A percentile compares a stretch with the other conserved stretches of the same genome.
phyloP scores from a whole-genome alignment of 2,797 vertebrate genomes.

The Synaphobranchus kaupii region DNA sequence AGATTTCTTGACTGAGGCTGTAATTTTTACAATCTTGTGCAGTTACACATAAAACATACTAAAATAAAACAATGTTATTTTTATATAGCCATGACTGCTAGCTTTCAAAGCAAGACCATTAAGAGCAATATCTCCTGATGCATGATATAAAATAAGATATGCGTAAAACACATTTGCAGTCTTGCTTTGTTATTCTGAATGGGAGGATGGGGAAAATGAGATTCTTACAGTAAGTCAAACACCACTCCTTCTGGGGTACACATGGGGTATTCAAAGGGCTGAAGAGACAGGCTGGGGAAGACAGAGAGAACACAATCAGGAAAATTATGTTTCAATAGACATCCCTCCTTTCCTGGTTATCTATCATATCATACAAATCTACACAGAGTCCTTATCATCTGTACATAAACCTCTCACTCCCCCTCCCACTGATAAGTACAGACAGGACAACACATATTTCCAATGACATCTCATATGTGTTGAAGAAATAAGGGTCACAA shows the following conservation, averaged over 20 bases:
- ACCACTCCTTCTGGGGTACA: slow-evolving; percentile 89
- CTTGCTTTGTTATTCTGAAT: not conserved
- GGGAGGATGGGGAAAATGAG: not conserved
- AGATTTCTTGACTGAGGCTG: no score
- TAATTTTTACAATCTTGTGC: not conserved
- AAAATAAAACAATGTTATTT: not conserved
- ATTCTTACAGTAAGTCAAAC: slow-evolving; percentile 94
- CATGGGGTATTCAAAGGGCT: slow-evolving; percentile 94
- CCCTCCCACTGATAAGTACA: not conserved
- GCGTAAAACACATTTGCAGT: not conserved
- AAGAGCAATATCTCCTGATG: not conserved
- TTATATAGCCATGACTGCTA: not conserved
- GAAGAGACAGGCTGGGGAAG: slow-evolving; percentile 85
- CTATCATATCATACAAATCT: not conserved
- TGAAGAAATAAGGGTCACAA: not conserved
- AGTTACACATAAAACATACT: not conserved
- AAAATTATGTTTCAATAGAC: not conserved
- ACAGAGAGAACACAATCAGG: not conserved
- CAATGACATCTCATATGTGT: not conserved
- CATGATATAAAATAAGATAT: not conserved
- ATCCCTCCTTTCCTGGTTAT: not conserved
- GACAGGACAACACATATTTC: not conserved
- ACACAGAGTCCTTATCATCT: not conserved
- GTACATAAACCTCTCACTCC: not conserved
- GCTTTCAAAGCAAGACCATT: not conserved